Conservation (phyloP, 2,113 vertebrate species). For the Coturnix japonica region DNA sequence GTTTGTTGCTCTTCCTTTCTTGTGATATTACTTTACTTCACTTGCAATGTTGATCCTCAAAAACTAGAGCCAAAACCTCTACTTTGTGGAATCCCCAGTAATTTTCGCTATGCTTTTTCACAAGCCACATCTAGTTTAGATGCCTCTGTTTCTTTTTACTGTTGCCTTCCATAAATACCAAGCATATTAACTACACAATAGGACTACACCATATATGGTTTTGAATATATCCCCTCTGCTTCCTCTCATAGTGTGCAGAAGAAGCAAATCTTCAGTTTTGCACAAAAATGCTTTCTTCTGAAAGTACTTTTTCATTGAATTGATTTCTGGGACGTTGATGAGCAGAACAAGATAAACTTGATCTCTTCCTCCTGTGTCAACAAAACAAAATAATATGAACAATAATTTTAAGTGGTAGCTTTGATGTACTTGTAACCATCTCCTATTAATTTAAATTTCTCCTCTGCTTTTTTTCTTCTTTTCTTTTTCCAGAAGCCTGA, state of each 20-base stretch:
- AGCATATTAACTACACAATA: neutral
- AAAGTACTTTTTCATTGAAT: too few species aligned
- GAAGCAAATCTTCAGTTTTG: neutral
- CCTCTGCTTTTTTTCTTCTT: slow-evolving; percentile 48
- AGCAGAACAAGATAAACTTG: neutral
- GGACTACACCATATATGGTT: neutral
- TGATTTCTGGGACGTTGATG: neutral
- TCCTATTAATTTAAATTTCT: neutral
- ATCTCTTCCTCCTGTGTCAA: neutral
- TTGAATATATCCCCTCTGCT: neutral
- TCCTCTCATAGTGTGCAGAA: neutral
- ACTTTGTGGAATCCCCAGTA: neutral
- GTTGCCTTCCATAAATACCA: neutral
- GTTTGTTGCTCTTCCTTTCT: slow-evolving; percentile 60
- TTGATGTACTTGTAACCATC: neutral
- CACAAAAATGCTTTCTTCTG: neutral
- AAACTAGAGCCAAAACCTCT: neutral
- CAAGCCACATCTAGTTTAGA: neutral
- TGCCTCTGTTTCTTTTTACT: neutral
- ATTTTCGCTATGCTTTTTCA: neutral
- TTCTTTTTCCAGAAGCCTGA: slow-evolving; percentile 79
- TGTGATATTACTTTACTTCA: neutral
- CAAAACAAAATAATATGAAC: neutral
- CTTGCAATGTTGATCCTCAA: neutral
- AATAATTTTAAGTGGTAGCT: neutral